phyloP scores from a whole-genome alignment of 2,113 vertebrate species.

The Trachemys scripta region DNA sequence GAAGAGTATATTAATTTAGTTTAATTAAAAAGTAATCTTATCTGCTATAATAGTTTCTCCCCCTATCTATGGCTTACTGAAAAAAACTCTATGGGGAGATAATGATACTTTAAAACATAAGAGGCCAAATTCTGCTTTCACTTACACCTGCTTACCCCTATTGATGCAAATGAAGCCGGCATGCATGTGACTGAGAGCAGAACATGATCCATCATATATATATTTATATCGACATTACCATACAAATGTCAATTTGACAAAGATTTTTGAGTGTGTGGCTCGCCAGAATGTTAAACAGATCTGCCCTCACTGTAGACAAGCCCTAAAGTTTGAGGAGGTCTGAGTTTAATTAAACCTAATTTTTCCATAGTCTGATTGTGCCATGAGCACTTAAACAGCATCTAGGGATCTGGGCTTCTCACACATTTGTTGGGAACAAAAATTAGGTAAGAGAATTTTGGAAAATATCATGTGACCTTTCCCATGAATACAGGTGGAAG shows the following conservation, averaged over 20 bases:
- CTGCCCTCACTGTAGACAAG: neutral
- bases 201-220: neutral
- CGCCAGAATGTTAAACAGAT: neutral
- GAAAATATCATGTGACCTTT: too few species aligned
- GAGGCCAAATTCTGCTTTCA: neutral
- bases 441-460: neutral
- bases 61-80: neutral
- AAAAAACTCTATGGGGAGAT: neutral
- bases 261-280: neutral
- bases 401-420: neutral
- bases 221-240: neutral
- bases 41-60: neutral
- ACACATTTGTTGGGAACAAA: neutral
- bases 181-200: rapidly evolving
- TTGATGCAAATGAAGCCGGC: neutral
- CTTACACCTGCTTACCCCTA: rapidly evolving
- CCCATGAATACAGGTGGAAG: neutral
- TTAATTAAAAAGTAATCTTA: conserved; percentile 53
- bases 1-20: conserved; percentile 58
- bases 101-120: neutral
- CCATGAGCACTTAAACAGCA: neutral
- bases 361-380: neutral
- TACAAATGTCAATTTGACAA: neutral
- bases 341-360: neutral
- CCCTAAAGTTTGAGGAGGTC: neutral